Conservation (phyloP, 2,113 vertebrate genomes). For the Numida meleagris region DNA sequence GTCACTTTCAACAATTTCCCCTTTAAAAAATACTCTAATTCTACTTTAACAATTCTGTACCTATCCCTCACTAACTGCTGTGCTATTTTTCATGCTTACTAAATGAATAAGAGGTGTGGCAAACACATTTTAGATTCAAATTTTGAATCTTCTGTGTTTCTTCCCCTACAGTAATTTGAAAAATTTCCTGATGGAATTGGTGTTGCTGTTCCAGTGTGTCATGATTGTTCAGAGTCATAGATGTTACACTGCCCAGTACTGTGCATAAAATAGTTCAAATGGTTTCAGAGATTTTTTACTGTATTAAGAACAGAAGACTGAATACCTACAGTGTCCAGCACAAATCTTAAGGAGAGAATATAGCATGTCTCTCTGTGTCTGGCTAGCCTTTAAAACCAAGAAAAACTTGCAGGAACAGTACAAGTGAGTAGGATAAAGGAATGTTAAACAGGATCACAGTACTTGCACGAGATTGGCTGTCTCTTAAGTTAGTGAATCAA, state of each 20-base stretch:
- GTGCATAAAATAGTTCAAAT: not conserved
- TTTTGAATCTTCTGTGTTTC: not conserved
- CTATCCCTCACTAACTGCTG: not conserved
- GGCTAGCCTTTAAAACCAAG: not conserved
- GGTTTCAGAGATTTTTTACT: not conserved
- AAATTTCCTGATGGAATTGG: not conserved
- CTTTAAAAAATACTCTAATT: not conserved
- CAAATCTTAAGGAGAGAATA: not conserved
- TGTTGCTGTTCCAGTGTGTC: not conserved
- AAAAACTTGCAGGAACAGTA: not conserved
- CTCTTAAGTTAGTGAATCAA: not conserved
- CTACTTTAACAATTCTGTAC: not conserved
- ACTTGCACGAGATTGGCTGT: not conserved
- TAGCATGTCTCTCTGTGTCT: not conserved
- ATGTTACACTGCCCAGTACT: not conserved
- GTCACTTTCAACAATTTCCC: too few species aligned
- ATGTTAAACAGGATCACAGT: not conserved
- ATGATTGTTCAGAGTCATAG: not conserved
- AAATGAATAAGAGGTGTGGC: not conserved
- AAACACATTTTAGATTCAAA: not conserved
- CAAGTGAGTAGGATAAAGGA: not conserved
- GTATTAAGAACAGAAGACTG: not conserved
- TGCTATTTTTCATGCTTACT: not conserved
- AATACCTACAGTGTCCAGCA: not conserved
- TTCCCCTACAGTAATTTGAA: not conserved